Percentiles rank a stretch among this genome's conserved stretches.
These are phyloP conservation scores for Hycleus phaleratus DNA, from an alignment of 1,140 invertebrate species.

Conservation along the genomic window DNA sequence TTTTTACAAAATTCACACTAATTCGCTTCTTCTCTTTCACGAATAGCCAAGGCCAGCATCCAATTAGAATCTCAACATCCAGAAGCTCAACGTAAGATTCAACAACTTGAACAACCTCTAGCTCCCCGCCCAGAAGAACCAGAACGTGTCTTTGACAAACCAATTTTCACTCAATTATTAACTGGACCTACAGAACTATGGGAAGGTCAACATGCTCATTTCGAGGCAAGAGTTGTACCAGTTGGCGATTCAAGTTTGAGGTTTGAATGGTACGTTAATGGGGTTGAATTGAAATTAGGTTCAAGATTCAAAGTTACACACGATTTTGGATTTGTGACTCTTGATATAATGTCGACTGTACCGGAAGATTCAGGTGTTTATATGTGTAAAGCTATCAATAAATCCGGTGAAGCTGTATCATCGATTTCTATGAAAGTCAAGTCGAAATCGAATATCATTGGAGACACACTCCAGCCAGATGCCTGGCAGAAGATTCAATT, in stretches of 20 bases:
- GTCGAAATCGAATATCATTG: conserved; percentile 68
- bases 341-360: conserved; percentile 84
- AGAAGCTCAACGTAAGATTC: conserved; percentile 88
- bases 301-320: conserved; percentile 82
- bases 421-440: conserved; percentile 83
- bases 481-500: conserved; percentile 84
- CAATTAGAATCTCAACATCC: conserved; percentile 90
- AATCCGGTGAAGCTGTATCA: conserved; percentile 82
- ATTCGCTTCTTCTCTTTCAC: conserved; percentile 21
- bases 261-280: conserved; percentile 94
- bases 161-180: conserved; percentile 84
- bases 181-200: conserved; percentile 85
- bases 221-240: conserved; percentile 92
- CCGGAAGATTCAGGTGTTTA: conserved; percentile 87
- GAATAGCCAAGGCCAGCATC: conserved; percentile 75
- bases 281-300: conserved; percentile 84
- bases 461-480: conserved; percentile 75
- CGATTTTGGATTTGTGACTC: conserved; percentile 89
- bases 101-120: conserved; percentile 77
- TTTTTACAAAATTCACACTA: neutral
- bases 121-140: conserved; percentile 58
- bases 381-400: conserved; percentile 88
- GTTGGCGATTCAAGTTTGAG: conserved; percentile 83
- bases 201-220: conserved; percentile 92
- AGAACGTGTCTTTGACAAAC: conserved; percentile 79